phyloP scores from a whole-genome alignment of 2,797 vertebrate genomes.

The Martes flavigula region DNA sequence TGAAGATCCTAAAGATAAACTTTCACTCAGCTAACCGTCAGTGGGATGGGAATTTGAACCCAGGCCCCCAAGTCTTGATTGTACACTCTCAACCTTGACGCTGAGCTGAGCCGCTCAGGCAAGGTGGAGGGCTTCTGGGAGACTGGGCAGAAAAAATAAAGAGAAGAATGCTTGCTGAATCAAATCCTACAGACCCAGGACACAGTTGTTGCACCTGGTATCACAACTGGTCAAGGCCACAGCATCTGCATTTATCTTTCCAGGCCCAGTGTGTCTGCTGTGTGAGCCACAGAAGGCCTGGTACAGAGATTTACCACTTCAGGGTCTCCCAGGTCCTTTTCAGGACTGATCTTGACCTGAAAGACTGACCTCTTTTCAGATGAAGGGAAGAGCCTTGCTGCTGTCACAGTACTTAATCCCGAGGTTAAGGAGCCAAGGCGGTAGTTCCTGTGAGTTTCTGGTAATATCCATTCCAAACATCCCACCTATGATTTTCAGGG shows the following conservation, averaged over 20 bases:
- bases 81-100: background rate
- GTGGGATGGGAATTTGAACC: background rate
- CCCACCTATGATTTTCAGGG: background rate
- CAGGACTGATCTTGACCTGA: background rate
- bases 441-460: background rate
- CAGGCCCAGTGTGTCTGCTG: background rate
- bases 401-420: background rate
- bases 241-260: background rate
- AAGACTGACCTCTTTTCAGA: background rate
- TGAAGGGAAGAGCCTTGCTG: background rate
- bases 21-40: background rate
- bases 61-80: background rate
- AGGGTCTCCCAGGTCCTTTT: background rate
- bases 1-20: background rate
- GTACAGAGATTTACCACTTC: background rate
- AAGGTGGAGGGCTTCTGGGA: background rate
- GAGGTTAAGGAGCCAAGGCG: background rate
- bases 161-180: background rate
- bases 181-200: background rate
- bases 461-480: background rate
- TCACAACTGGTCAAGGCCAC: background rate
- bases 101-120: background rate
- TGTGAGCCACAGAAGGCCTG: background rate
- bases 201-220: background rate
- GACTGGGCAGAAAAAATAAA: background rate